These are phyloP conservation scores for Conistra vaccinii DNA, from an alignment of 2,888 invertebrate genomes.

Conservation along the genomic window DNA sequence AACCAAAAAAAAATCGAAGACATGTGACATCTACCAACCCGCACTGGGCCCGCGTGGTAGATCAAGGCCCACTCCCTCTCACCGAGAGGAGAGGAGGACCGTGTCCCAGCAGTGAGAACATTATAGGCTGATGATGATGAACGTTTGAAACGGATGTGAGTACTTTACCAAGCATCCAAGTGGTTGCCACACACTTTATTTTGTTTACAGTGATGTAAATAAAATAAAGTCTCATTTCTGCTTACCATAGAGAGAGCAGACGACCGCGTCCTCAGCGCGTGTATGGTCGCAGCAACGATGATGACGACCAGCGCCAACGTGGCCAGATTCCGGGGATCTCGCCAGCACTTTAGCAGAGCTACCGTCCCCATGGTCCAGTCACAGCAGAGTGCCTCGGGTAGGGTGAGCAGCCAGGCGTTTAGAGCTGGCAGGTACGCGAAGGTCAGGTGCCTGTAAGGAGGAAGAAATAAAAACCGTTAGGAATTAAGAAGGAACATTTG, in stretches of 20 bases:
- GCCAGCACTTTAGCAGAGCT: constrained; percentile 94
- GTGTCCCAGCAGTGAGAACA: too few relatives aligned
- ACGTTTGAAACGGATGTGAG: neutral
- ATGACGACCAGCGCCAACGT: constrained; percentile 93
- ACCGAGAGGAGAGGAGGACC: too few relatives aligned
- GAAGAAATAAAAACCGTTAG: too few relatives aligned
- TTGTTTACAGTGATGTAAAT: neutral
- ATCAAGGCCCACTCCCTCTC: too few relatives aligned
- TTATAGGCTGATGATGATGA: too few relatives aligned
- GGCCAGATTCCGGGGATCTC: constrained; percentile 95
- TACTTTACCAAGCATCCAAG: neutral
- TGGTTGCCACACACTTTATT: too few relatives aligned
- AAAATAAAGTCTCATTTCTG: neutral
- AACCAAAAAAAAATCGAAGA: too few relatives aligned
- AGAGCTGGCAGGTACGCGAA: constrained; percentile 97
- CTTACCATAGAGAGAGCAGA: constrained; percentile 88
- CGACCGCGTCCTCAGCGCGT: constrained; percentile 84
- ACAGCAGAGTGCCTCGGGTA: constrained; percentile 97
- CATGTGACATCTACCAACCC: too few relatives aligned
- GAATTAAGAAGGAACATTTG: too few relatives aligned
- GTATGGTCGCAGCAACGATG: constrained; percentile 90
- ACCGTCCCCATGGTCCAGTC: constrained; percentile 99
- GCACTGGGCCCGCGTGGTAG: too few relatives aligned
- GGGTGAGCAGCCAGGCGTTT: constrained; percentile 97
- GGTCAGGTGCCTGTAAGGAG: constrained; percentile 93